Evolutionary conservation across 2,113 vertebrate genomes (phyloP), one percentile per base, ranked within the genome.

Genomic region (Brachypteracias leptosomus): DNA sequence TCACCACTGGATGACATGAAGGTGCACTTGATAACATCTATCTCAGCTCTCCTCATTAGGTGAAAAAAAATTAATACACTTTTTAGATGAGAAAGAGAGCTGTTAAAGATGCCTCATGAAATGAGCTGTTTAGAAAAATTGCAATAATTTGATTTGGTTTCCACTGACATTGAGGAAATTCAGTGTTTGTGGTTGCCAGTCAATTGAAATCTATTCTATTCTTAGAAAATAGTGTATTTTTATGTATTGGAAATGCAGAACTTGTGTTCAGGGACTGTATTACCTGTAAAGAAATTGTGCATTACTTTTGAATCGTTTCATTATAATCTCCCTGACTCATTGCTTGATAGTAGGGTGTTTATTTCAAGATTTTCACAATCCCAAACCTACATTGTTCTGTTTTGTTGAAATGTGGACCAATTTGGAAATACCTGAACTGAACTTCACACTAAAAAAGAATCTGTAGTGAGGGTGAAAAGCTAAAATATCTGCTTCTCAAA

Each of bases 11-110:
- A 11, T 11, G 77, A n/a, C 77, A 19, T 33, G 33, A 85, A 65
- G 74, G 13, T n/a, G 67, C 49, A 6, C 36, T 44, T 62, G 57
- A 1, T 4, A 47, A 11, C 58, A 7, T 44, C 79, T 55, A 72
- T 44, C 61, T 62, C 22, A 6, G 31, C 70, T 66, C n/a, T 26
- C 47, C 31, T 49, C 55, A 7, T n/a, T 21, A 70, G 55, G 17
- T 47, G 16, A 20, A 54, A 47, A 61, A 29, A 22, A 63, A 58
- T 46, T 35, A 7, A 0, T 3, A 11, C 1, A 3, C 4, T 0
- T 52, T 78, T 55, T 11, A 40, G 52, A 68, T 33, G 35, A 52
- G 26, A 18, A 49, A 36, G 36, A 40, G 75, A 72, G 28, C 14
- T 13, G 40, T 31, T 85, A 26, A 51, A 62, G 49, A 10, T 15